Base-by-base conservation (phyloP, 2,797 vertebrate species). In the Pipistrellus pygmaeus region DNA sequence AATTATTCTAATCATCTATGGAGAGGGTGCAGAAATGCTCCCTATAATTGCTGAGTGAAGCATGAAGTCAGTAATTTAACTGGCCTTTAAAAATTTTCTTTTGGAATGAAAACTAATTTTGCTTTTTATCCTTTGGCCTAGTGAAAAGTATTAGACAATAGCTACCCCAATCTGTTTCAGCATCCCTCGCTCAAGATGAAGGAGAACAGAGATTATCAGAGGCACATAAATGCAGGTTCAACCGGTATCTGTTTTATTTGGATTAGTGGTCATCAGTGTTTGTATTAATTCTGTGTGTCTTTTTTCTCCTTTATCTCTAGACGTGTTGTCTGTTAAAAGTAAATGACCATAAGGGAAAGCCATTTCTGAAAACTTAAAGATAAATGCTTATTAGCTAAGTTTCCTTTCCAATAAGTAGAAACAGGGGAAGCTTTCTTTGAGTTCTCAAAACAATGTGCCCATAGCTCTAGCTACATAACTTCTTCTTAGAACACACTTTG, bases 1-100 rank as follows among this genome's bases (percentile, higher is more conserved):
- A 98, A 97, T 98, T 98, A 98, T 96, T 98, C 97, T 97, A 98
- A 98, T 98, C 84, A 96, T 97, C 88, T 96, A 94, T 73, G 82
- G 96, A 95, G 93, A 97, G 91, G 88, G 94, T 87, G 90, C 94
- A 97, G 96, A 96, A 97, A 97, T 66, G 81, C 95, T 97, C 97
- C 96, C 93, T 95, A 69, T 97, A 98, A 98, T 97, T 98, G 97
- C 89, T 83, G 80, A 94, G 86, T 87, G 81, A 98, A 96, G 95
- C 96, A 97, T 95, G 97, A 97, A 97, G 97, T 97, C 97, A 98
- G 96, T 97, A 91, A 97, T 96, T 91, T 96, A 97, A 97, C 92
- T 81, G 90, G 90, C 60, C 93, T 94, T 97, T 95, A 96, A 92
- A 94, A 80, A n/a, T 96, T 95, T 96, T 94, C 95, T 93, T 93